Conservation (phyloP, 2,113 vertebrate species). For the Rattus rattus region DNA sequence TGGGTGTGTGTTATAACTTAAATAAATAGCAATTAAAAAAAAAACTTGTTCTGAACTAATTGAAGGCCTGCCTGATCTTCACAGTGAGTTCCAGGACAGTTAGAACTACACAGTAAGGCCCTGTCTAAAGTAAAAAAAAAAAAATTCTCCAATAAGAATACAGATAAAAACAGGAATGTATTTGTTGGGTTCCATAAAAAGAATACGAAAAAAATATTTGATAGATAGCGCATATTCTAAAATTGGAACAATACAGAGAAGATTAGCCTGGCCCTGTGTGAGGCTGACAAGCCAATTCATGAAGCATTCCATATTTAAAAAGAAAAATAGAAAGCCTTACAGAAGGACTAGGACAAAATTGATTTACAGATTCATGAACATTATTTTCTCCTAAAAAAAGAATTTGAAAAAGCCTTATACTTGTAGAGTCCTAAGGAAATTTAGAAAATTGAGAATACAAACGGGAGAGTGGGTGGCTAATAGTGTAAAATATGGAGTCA, state of each 20-base stretch:
- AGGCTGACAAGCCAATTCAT: neutral
- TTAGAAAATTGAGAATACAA: neutral
- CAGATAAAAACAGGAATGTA: neutral
- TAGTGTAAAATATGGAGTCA: neutral
- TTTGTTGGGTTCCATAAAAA: conserved; percentile 15
- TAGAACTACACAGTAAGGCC: neutral
- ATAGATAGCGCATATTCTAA: neutral
- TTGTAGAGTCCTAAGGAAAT: neutral
- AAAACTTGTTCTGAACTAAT: neutral
- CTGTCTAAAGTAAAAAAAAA: neutral
- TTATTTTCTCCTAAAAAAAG: conserved; percentile 1
- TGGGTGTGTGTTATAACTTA: neutral
- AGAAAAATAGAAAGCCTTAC: neutral
- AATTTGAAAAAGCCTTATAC: neutral
- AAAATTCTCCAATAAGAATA: neutral
- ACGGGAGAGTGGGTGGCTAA: too few relatives aligned
- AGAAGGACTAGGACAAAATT: neutral
- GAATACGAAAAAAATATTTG: conserved; percentile 15
- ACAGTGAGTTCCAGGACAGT: neutral
- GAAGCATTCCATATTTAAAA: neutral
- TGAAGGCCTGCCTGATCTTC: neutral
- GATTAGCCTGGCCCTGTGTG: neutral
- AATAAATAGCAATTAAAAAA: neutral
- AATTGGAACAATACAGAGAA: conserved; percentile 16
- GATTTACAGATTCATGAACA: neutral